Evolutionary conservation across 2,113 vertebrate genomes (phyloP).

Genomic region (Lampris incognitus): DNA sequence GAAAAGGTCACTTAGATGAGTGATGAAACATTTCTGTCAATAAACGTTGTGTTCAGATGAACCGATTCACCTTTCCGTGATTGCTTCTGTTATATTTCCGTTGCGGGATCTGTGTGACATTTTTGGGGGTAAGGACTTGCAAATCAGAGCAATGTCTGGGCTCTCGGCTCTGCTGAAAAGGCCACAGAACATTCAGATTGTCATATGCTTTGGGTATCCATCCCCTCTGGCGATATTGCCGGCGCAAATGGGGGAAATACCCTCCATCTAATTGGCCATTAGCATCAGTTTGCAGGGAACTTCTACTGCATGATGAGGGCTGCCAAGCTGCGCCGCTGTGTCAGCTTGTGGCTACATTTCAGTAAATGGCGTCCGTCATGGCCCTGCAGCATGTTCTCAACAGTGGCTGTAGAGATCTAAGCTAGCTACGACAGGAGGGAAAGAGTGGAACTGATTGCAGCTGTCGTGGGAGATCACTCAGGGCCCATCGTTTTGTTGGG

Average conservation of each 20-base stretch:
- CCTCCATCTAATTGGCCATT: neutral
- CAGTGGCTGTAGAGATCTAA: slow-evolving; percentile 28
- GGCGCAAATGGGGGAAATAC: neutral
- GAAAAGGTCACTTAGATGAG: too few relatives aligned
- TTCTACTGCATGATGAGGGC: neutral
- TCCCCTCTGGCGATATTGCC: neutral
- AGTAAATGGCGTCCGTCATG: slow-evolving; percentile 51
- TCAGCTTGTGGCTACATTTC: neutral
- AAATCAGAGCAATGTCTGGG: slow-evolving; percentile 1
- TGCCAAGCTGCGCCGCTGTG: slow-evolving; percentile 1
- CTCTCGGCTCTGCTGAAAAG: neutral
- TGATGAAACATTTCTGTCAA: too few relatives aligned
- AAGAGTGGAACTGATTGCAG: slow-evolving; percentile 41
- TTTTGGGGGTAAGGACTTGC: neutral
- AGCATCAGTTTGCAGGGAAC: slow-evolving; percentile 18
- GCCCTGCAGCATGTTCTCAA: slow-evolving; percentile 38
- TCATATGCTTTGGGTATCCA: neutral
- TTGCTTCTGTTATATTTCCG: neutral
- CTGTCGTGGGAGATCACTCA: slow-evolving; percentile 41
- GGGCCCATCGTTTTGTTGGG: slow-evolving; percentile 45
- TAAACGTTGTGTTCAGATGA: too few relatives aligned
- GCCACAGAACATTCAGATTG: neutral
- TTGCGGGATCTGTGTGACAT: neutral
- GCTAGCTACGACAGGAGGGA: slow-evolving; percentile 32
- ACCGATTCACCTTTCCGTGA: too few relatives aligned